These are phyloP conservation scores for Gymnorhina tibicen DNA, from an alignment of 2,113 vertebrate species.

Conservation along the genomic window DNA sequence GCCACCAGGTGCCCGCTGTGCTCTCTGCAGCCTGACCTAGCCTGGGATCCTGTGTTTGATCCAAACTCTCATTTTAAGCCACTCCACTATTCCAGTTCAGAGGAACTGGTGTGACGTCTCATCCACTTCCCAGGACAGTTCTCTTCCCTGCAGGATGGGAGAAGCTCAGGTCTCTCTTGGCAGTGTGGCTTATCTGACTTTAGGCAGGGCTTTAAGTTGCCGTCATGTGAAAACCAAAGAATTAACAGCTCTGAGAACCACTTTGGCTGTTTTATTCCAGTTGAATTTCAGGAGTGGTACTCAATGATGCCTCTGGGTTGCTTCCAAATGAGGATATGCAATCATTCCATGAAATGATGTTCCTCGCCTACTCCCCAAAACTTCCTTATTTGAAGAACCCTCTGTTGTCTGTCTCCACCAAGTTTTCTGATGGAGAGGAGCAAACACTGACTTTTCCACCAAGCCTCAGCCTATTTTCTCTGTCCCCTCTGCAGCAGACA, in stretches of 20 bases:
- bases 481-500: background rate
- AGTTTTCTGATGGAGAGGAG: background rate
- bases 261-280: background rate
- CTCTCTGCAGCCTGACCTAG: fast-evolving
- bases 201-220: background rate
- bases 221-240: fast-evolving
- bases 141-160: background rate
- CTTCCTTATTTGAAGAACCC: background rate
- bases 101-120: background rate
- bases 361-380: background rate
- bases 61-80: background rate
- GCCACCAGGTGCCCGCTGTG: background rate
- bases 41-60: fast-evolving
- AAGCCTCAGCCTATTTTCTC: background rate
- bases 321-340: background rate
- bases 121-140: background rate
- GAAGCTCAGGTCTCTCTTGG: background rate
- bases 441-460: background rate
- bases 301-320: background rate
- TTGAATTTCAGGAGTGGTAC: background rate
- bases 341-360: background rate
- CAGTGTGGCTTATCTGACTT: fast-evolving
- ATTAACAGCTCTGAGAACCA: background rate
- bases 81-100: background rate
- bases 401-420: fast-evolving